phyloP scores from a whole-genome alignment of 2,888 invertebrate species.

The Ophioninae sp. region DNA sequence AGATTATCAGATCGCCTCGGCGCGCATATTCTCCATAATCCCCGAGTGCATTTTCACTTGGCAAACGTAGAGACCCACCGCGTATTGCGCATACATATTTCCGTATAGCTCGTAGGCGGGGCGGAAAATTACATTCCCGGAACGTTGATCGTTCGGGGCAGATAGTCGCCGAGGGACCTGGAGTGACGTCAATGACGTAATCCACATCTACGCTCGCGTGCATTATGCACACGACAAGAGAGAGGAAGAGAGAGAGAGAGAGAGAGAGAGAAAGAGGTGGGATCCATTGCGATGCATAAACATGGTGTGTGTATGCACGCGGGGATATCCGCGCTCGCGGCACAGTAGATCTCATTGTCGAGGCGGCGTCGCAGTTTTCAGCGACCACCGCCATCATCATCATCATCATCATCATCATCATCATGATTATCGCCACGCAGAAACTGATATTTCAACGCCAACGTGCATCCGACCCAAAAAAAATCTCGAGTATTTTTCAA shows the following conservation, averaged over 20 bases:
- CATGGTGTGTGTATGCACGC: slow-evolving; percentile 12
- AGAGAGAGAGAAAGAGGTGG: slow-evolving; percentile 8
- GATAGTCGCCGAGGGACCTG: slow-evolving; percentile 38
- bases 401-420: neutral
- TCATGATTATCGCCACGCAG: too few relatives aligned
- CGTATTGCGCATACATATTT: slow-evolving; percentile 38
- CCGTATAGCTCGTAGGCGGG: slow-evolving; percentile 48
- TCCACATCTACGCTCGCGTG: slow-evolving; percentile 17
- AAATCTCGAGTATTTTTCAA: too few relatives aligned
- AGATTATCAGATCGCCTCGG: slow-evolving; percentile 42
- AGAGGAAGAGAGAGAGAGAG: slow-evolving; percentile 18
- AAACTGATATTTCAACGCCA: neutral
- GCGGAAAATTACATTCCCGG: slow-evolving; percentile 61
- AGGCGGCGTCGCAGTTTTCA: slow-evolving; percentile 1
- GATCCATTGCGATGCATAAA: slow-evolving; percentile 32
- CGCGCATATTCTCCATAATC: slow-evolving; percentile 42
- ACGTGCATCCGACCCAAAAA: neutral
- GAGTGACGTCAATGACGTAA: slow-evolving; percentile 55
- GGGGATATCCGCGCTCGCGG: neutral
- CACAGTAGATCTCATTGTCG: slow-evolving; percentile 57
- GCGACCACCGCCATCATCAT: neutral
- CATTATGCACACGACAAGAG: slow-evolving; percentile 17
- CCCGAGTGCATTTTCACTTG: slow-evolving; percentile 14
- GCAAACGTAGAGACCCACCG: slow-evolving; percentile 7
- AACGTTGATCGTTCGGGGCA: slow-evolving; percentile 56